Evolutionary conservation across 2,797 vertebrate genomes (phyloP).

Genomic region (Enteromius anoplus): DNA sequence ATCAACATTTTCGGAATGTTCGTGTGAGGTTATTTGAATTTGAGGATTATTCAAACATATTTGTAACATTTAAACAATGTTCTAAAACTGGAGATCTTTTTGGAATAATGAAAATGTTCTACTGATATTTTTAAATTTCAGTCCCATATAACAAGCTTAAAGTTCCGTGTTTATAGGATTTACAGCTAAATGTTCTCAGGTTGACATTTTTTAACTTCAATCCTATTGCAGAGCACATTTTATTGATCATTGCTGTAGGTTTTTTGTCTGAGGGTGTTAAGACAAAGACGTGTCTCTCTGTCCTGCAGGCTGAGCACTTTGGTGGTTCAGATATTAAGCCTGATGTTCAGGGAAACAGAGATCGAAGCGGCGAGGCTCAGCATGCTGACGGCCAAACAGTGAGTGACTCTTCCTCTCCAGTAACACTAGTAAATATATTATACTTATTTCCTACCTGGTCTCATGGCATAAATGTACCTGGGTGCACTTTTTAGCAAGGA

Average conservation of each 20-base stretch:
- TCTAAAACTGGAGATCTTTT: not conserved
- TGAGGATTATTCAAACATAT: not conserved
- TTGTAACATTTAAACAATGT: not conserved
- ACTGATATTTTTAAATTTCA: not conserved
- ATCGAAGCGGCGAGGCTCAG: slow-evolving; percentile 71
- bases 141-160: not conserved
- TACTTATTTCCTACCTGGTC: not conserved
- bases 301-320: slow-evolving; percentile 75
- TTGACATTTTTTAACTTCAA: not conserved
- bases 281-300: not conserved
- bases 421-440: not conserved
- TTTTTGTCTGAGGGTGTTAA: not conserved
- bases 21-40: not conserved
- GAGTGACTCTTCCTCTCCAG: slow-evolving; percentile 35
- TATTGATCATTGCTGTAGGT: not conserved
- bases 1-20: not conserved
- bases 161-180: not conserved
- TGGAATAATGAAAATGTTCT: not conserved
- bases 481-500: too few relatives aligned
- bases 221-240: not conserved
- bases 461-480: too few relatives aligned
- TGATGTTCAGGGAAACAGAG: slow-evolving; percentile 84
- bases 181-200: not conserved
- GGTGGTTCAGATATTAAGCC: slow-evolving; percentile 75
- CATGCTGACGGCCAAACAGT: slow-evolving; percentile 77